phyloP scores from a whole-genome alignment of 2,113 vertebrate species.

The Pogona vitticeps region DNA sequence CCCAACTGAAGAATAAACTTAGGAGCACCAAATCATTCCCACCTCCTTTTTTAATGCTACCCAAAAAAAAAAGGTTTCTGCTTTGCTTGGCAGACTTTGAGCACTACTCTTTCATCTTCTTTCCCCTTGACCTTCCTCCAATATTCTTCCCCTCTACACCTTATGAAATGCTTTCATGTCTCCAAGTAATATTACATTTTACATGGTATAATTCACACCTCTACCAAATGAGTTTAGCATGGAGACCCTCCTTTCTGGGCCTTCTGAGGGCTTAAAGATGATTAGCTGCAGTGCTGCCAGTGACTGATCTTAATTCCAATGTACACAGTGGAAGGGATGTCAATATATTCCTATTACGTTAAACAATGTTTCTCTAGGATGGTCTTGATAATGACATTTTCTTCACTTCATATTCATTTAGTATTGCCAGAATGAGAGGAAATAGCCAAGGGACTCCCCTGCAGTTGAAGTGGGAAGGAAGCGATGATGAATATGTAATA shows the following conservation, averaged over 20 bases:
- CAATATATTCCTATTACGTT: background rate
- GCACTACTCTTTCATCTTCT: conserved; percentile 3
- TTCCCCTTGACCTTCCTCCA: conserved; percentile 16
- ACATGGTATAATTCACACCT: conserved; percentile 18
- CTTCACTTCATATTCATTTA: background rate
- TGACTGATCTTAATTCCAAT: background rate
- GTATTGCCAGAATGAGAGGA: background rate
- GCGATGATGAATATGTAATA: too few relatives aligned
- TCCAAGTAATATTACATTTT: background rate
- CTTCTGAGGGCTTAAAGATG: background rate
- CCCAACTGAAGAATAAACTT: conserved; percentile 15
- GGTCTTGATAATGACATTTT: background rate
- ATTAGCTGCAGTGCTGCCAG: background rate
- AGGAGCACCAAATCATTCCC: background rate
- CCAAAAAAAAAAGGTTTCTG: background rate
- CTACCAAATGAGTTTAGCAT: conserved; percentile 2
- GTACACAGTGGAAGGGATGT: background rate
- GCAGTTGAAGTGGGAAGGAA: too few relatives aligned
- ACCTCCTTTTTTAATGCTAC: background rate
- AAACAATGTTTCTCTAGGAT: background rate
- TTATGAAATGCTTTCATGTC: conserved; percentile 19
- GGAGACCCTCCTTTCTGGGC: background rate
- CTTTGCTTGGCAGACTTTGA: conserved; percentile 20
- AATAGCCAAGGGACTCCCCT: too few relatives aligned
- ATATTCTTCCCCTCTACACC: background rate